Percentiles rank a stretch among this genome's conserved stretches.
These are phyloP conservation scores for Reticulitermes lucifugus DNA, from an alignment of 2,888 invertebrate genomes.

Conservation along the genomic window DNA sequence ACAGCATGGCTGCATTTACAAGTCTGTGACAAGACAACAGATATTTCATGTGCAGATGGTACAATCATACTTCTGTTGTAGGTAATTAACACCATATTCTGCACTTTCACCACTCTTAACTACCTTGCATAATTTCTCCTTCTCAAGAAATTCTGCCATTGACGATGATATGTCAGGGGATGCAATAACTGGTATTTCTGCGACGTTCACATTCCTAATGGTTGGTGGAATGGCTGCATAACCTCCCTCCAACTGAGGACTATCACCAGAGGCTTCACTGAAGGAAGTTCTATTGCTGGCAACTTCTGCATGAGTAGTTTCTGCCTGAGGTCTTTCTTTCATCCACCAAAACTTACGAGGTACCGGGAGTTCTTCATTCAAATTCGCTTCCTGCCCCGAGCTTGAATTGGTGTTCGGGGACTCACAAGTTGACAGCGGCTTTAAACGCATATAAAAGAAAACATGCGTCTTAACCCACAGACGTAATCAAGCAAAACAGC, in stretches of 20 bases:
- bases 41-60: too few species aligned
- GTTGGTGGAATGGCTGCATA: background rate
- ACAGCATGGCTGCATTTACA: too few species aligned
- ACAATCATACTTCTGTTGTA: too few species aligned
- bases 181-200: background rate
- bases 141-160: slow-evolving; percentile 47
- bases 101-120: background rate
- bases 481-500: background rate
- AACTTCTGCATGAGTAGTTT: background rate
- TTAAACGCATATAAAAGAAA: background rate
- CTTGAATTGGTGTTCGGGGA: background rate
- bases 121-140: slow-evolving; percentile 38
- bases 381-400: background rate
- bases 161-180: slow-evolving; percentile 34
- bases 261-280: background rate
- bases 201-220: too few species aligned
- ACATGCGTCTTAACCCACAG: background rate
- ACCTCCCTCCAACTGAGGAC: background rate
- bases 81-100: too few species aligned
- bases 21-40: too few species aligned
- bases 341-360: slow-evolving; percentile 15
- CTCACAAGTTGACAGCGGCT: slow-evolving; percentile 12
- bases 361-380: background rate
- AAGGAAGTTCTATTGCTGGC: background rate
- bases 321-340: background rate